Evolutionary conservation across 2,797 vertebrate species (phyloP).

Genomic region (Cyprinodon diabolis): DNA sequence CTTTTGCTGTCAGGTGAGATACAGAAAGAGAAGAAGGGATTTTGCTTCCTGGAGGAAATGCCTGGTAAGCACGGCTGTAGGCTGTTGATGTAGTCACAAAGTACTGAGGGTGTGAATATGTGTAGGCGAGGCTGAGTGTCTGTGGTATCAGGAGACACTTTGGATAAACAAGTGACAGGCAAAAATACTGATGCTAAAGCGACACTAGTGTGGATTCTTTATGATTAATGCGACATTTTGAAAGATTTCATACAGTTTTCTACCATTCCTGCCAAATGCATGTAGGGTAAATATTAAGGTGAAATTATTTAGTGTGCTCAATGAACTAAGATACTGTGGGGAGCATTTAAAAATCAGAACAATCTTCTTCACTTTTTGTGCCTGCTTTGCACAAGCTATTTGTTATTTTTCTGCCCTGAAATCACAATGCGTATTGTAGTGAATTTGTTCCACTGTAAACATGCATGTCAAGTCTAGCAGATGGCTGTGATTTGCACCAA

Average conservation of each 20-base stretch:
- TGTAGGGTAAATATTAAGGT: conserved; percentile 39
- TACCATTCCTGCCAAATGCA: conserved; percentile 26
- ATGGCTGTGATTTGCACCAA: neutral
- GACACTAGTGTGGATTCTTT: conserved; percentile 56
- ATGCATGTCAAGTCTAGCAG: neutral
- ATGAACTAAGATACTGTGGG: neutral
- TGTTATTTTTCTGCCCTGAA: neutral
- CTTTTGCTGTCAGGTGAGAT: conserved; percentile 62
- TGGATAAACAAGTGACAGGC: conserved; percentile 63
- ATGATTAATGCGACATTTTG: conserved; percentile 56
- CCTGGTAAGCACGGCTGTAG: conserved; percentile 72
- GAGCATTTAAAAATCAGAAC: neutral
- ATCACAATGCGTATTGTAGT: neutral
- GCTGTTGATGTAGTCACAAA: conserved; percentile 68
- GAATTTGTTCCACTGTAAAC: neutral
- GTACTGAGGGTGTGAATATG: conserved; percentile 40
- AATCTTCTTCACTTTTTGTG: neutral
- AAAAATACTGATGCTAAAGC: conserved; percentile 59
- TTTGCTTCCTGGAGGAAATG: conserved; percentile 68
- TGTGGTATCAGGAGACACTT: conserved; percentile 55
- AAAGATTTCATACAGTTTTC: conserved; percentile 45
- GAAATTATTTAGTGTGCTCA: neutral
- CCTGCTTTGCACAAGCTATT: neutral
- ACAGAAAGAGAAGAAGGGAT: conserved; percentile 60
- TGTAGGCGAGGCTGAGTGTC: conserved; percentile 18